Evolutionary conservation across 92 coral and sea anemone species (phyloP).

Genomic region (Diadumene lineata): DNA sequence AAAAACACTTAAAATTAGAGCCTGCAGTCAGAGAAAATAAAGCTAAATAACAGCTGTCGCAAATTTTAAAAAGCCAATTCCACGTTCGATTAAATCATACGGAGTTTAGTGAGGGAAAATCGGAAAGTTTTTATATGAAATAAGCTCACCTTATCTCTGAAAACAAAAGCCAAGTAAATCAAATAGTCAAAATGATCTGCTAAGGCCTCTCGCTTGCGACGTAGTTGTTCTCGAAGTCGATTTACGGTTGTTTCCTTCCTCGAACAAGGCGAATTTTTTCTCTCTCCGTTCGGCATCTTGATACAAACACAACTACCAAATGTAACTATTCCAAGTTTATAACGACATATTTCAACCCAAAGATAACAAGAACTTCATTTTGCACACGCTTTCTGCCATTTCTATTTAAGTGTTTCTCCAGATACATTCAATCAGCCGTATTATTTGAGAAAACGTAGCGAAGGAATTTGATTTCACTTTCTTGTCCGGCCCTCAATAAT

Average conservation of each 20-base stretch:
- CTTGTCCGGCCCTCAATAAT: constrained; percentile 37
- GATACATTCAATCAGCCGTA: constrained; percentile 59
- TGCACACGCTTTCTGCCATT: constrained; percentile 64
- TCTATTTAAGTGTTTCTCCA: constrained; percentile 7
- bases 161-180: constrained; percentile 85
- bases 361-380: constrained; percentile 60
- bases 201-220: constrained; percentile 76
- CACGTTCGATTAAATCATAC: no score
- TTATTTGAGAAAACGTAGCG: constrained; percentile 8
- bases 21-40: no score
- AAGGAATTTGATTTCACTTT: no score
- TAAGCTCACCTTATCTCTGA: constrained; percentile 84
- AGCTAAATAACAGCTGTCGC: no score
- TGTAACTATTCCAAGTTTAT: background rate
- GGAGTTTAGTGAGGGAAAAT: background rate
- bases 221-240: constrained; percentile 80
- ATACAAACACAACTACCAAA: constrained; percentile 11
- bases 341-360: constrained; percentile 28
- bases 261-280: constrained; percentile 65
- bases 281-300: constrained; percentile 37
- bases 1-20: no score
- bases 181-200: constrained; percentile 94
- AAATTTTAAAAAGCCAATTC: no score
- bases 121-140: background rate
- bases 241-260: constrained; percentile 65